phyloP scores from a whole-genome alignment of 2,888 invertebrate genomes.

The Drosophila monieri region DNA sequence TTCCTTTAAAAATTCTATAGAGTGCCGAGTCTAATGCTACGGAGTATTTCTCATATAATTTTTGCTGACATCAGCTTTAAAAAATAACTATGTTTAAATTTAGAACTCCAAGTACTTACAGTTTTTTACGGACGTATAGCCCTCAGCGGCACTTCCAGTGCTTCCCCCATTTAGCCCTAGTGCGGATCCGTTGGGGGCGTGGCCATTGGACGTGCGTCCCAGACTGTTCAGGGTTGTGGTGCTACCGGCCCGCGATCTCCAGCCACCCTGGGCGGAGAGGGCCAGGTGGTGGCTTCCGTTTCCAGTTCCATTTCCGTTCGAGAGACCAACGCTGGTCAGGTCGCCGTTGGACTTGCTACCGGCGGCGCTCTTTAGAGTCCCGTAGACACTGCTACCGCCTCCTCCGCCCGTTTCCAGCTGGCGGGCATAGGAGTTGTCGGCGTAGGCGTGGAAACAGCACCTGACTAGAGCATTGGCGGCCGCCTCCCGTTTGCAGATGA shows the following conservation, averaged over 20 bases:
- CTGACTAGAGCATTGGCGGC: slow-evolving; percentile 98
- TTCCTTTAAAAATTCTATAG: too few relatives aligned
- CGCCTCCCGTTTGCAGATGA: slow-evolving; percentile 97
- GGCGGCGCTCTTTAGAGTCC: slow-evolving; percentile 84
- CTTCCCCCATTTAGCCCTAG: slow-evolving; percentile 76
- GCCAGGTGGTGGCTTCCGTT: slow-evolving; percentile 72
- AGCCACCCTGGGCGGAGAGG: slow-evolving; percentile 81
- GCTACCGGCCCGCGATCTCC: slow-evolving; percentile 86
- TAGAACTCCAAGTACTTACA: slow-evolving; percentile 77
- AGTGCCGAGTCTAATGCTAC: too few relatives aligned
- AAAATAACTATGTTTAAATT: too few relatives aligned
- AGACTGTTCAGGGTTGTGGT: slow-evolving; percentile 87
- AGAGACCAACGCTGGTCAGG: slow-evolving; percentile 73
- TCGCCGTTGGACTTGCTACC: slow-evolving; percentile 83
- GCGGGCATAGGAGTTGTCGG: slow-evolving; percentile 96
- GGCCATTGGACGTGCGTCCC: slow-evolving; percentile 84
- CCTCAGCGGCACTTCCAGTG: slow-evolving; percentile 82
- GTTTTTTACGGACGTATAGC: slow-evolving; percentile 84
- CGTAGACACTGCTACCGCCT: slow-evolving; percentile 85
- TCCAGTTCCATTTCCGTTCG: slow-evolving; percentile 76
- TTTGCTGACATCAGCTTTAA: too few relatives aligned
- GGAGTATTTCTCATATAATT: too few relatives aligned
- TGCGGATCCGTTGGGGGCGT: slow-evolving; percentile 71
- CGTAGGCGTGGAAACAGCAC: slow-evolving; percentile 99
- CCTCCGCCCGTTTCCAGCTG: slow-evolving; percentile 88